Conservation (phyloP, 2,113 vertebrate species). For the Tyto alba region DNA sequence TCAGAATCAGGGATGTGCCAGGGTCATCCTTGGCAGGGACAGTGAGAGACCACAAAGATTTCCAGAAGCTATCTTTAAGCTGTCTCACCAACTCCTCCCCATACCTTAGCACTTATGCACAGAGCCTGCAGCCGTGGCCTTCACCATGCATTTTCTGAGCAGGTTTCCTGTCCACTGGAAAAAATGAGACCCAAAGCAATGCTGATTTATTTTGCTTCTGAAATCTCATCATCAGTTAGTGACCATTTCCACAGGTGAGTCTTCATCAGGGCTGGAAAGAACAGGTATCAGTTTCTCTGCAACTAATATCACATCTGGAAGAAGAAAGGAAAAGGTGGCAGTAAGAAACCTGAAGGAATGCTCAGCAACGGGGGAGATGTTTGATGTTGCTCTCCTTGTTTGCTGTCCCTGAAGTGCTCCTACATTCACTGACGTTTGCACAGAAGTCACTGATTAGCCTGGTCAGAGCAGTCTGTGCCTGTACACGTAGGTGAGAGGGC, state of each 20-base stretch:
- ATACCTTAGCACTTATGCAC: rapidly evolving
- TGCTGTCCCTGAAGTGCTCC: not conserved
- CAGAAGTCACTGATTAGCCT: not conserved
- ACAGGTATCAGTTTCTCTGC: not conserved
- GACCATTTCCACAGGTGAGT: not conserved
- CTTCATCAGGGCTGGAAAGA: not conserved
- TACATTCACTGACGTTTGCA: not conserved
- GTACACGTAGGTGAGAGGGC: not conserved
- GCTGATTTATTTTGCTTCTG: not conserved
- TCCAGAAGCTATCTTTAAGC: not conserved
- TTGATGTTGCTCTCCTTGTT: not conserved
- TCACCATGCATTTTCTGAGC: not conserved
- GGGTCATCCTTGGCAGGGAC: not conserved
- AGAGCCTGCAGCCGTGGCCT: not conserved
- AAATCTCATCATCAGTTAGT: not conserved
- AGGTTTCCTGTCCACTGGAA: not conserved
- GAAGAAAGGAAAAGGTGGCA: not conserved
- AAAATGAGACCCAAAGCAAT: not conserved
- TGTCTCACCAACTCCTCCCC: not conserved
- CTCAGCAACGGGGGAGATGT: not conserved
- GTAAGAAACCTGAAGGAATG: not conserved
- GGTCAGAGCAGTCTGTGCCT: not conserved
- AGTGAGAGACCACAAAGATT: not conserved
- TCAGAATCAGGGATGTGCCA: not conserved
- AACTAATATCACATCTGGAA: not conserved